phyloP scores from a whole-genome alignment of 2,113 vertebrate species.

The Cottus gobio region DNA sequence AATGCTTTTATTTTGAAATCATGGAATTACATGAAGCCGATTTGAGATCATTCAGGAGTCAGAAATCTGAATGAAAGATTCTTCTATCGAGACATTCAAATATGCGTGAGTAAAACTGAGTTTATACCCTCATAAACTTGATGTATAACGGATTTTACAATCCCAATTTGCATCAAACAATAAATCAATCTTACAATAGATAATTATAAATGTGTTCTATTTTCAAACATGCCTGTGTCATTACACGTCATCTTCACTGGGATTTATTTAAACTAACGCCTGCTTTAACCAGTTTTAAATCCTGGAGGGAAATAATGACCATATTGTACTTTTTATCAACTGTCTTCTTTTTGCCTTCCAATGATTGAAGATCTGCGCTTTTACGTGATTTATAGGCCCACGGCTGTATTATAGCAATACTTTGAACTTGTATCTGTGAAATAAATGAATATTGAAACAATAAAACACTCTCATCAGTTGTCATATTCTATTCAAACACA shows the following conservation, averaged over 20 bases:
- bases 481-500: constrained; percentile 14
- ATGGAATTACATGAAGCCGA: neutral
- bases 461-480: neutral
- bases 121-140: neutral
- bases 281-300: constrained; percentile 1
- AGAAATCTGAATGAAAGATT: neutral
- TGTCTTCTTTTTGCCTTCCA: constrained; percentile 14
- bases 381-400: constrained; percentile 27
- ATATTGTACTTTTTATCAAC: neutral
- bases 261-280: neutral
- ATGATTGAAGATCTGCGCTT: constrained; percentile 13
- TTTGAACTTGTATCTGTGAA: constrained; percentile 37
- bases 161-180: neutral
- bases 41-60: neutral
- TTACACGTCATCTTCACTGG: constrained; percentile 3
- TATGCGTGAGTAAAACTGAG: neutral
- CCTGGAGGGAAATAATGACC: neutral
- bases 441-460: constrained; percentile 59
- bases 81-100: neutral
- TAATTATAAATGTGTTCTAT: neutral
- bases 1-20: constrained; percentile 9
- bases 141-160: neutral
- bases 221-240: neutral
- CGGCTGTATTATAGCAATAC: constrained; percentile 54
- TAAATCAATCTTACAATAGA: neutral